phyloP scores from a whole-genome alignment of 2,888 invertebrate species.

The Gymnoscelis rufifasciata region DNA sequence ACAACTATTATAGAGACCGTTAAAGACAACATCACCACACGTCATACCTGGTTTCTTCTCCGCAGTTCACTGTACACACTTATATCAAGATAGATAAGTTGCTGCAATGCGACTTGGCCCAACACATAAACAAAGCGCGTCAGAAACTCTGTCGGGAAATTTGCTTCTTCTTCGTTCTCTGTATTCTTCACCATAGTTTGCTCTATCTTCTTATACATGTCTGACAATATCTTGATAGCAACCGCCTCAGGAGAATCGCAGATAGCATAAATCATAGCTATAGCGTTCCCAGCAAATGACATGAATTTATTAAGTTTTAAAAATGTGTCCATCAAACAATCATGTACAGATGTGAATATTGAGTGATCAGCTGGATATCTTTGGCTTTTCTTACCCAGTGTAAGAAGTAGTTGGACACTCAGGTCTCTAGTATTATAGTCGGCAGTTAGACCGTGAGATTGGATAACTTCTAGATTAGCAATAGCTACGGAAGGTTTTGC shows the following conservation, averaged over 20 bases:
- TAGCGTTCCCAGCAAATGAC: conserved; percentile 68
- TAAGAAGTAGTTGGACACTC: conserved; percentile 56
- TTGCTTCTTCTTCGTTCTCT: conserved; percentile 53
- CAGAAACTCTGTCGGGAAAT: conserved; percentile 60
- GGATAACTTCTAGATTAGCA: conserved; percentile 86
- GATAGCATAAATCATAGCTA: conserved; percentile 77
- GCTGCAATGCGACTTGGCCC: conserved; percentile 88
- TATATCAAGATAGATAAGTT: conserved; percentile 90
- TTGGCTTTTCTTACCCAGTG: conserved; percentile 56
- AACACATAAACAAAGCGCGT: conserved; percentile 80
- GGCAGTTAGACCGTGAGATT: conserved; percentile 84
- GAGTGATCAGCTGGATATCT: conserved; percentile 62
- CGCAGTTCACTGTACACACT: conserved; percentile 88
- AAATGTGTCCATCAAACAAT: conserved; percentile 68
- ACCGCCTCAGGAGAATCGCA: conserved; percentile 79
- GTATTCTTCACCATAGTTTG: conserved; percentile 51
- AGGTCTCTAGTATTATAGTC: conserved; percentile 60
- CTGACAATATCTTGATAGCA: conserved; percentile 67
- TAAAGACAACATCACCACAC: too few species aligned
- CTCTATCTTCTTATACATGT: conserved; percentile 68
- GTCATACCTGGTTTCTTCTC: conserved; percentile 68
- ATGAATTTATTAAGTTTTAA: conserved; percentile 70
- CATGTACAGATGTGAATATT: conserved; percentile 54
- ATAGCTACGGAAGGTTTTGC: conserved; percentile 80
- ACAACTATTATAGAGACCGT: too few species aligned